phyloP scores from a whole-genome alignment of 2,888 invertebrate genomes.

The Eupithecia inturbata region DNA sequence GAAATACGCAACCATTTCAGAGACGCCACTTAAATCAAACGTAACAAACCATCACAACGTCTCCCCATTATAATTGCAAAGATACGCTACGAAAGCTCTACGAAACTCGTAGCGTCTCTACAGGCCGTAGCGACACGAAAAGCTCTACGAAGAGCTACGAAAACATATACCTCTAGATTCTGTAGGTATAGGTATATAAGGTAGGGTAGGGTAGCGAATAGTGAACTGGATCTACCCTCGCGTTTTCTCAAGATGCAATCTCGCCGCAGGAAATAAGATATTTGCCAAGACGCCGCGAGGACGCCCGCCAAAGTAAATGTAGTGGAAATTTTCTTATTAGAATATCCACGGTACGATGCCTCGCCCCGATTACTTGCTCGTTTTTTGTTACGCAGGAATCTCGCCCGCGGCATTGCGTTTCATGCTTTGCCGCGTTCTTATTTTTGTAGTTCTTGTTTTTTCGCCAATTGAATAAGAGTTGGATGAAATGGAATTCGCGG shows the following conservation, averaged over 20 bases:
- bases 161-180: conserved; percentile 34
- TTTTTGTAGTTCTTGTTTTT: conserved; percentile 42
- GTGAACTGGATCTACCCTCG: conserved; percentile 79
- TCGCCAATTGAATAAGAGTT: conserved; percentile 13
- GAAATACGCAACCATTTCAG: conserved; percentile 8
- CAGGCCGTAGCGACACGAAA: conserved; percentile 39
- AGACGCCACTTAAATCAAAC: conserved; percentile 13
- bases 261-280: conserved; percentile 85
- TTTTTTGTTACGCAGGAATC: conserved; percentile 79
- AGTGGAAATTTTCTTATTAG: conserved; percentile 85
- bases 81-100: conserved; percentile 43
- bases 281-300: conserved; percentile 84
- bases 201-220: conserved; percentile 74
- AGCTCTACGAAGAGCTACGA: conserved; percentile 28
- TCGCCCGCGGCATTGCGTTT: conserved; percentile 60
- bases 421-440: conserved; percentile 65
- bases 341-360: conserved; percentile 83
- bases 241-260: conserved; percentile 85
- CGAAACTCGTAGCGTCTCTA: conserved; percentile 51
- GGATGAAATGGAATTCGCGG: conserved; percentile 12
- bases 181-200: conserved; percentile 31
- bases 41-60: conserved; percentile 18
- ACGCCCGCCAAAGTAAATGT: conserved; percentile 83
- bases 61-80: conserved; percentile 40
- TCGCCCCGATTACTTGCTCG: conserved; percentile 72